phyloP scores from a whole-genome alignment of 2,797 vertebrate genomes.

The Hippocampus kuda region DNA sequence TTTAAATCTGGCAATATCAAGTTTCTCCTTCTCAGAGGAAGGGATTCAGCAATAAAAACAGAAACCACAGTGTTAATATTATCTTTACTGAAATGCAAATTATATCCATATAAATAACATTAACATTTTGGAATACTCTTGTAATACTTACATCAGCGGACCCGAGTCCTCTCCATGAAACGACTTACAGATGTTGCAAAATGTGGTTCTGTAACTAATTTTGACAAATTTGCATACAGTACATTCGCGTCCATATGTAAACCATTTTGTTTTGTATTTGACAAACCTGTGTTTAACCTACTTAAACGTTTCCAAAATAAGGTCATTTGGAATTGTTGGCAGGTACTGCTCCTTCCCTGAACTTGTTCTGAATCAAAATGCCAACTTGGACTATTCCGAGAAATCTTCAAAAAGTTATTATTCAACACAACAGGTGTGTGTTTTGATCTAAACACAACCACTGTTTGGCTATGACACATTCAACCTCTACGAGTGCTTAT shows the following conservation, averaged over 20 bases:
- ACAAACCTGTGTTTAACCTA: not conserved
- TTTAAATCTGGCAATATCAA: slow-evolving; percentile 6
- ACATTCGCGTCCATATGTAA: not conserved
- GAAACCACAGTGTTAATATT: not conserved
- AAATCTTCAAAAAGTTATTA: slow-evolving; percentile 48
- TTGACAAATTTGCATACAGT: not conserved
- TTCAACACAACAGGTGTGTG: slow-evolving; percentile 51
- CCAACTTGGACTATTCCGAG: slow-evolving; percentile 44
- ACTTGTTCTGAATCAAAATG: slow-evolving; percentile 35
- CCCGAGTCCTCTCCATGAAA: not conserved
- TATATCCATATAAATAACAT: not conserved
- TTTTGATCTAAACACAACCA: slow-evolving; percentile 60
- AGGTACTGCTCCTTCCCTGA: slow-evolving; percentile 27
- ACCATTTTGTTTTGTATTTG: not conserved
- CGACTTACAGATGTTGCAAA: not conserved
- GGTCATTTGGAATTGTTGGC: not conserved
- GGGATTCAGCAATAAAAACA: slow-evolving; percentile 1
- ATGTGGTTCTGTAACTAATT: not conserved
- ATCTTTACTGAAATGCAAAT: not conserved
- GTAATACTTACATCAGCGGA: not conserved
- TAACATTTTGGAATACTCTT: too few species aligned
- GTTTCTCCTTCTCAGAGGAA: slow-evolving; percentile 28
- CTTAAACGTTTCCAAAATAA: slow-evolving; percentile 7
- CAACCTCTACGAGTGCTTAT: slow-evolving; percentile 33
- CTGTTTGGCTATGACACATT: slow-evolving; percentile 63